Base-by-base conservation (phyloP, 2,888 invertebrate species). In the Mellilla xanthometata region DNA sequence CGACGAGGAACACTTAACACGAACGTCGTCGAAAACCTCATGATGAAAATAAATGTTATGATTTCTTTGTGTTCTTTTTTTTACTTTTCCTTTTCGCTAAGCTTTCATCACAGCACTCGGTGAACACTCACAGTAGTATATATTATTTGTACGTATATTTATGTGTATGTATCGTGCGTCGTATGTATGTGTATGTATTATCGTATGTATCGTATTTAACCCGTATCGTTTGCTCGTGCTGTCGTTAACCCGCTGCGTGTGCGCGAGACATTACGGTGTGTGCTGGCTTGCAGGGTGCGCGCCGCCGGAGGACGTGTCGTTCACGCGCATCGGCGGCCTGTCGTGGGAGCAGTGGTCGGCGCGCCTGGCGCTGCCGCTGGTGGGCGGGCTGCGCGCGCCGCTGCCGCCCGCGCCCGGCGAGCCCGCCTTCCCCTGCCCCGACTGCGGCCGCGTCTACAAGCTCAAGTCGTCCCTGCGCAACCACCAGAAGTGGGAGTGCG, bases 401-500 rank as follows among this genome's bases (percentile, higher is more conserved):
- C 52, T 41, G 47, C 49, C 52, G 47, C 65, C 60, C 52, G 58
- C 66, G 45, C 68, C 77, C 62, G 91, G 79, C 72, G 92, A 91
- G 57, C 90, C 91, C 56, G 90, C 92, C 70, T 95, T 95, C 91
- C 92, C 93, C 47, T 95, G 95, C 81, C 93, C 94, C 41, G 95
- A 95, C 68, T 96, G 96, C 83, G 95, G 95, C 51, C 92, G 96
- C 58, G 93, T 95, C 54, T 96, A 96, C 88, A 96, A 96, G 80
- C 91, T 96, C 60, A 96, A 96, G 85, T 95, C 95, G 61, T 96
- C 96, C 49, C 86, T 95, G 66, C 91, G 95, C 52, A 95, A 95
- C 79, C 95, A 95, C 75, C 94, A 95, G 90, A 95, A 95, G 80
- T 95, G 95, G 95, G 95, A 95, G 82, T 95, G 95, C 81, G 95